These are phyloP conservation scores for Orestias chungarensis DNA, from an alignment of 2,797 vertebrate species.

Conservation along the genomic window DNA sequence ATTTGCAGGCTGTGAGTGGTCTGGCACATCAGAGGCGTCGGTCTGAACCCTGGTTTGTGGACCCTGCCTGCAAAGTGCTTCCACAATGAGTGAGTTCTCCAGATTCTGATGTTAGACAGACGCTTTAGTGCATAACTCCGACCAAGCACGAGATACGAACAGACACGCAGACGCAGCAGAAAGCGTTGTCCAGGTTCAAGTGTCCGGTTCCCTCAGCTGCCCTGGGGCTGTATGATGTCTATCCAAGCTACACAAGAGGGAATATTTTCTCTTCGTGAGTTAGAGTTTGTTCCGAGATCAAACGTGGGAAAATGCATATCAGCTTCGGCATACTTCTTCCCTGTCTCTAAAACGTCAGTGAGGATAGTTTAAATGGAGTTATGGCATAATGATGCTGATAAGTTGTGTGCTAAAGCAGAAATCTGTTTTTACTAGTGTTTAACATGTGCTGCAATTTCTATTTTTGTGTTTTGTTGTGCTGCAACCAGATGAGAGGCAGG, in stretches of 20 bases:
- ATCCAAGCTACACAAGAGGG: slow-evolving; percentile 81
- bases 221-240: slow-evolving; percentile 75
- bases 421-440: not conserved
- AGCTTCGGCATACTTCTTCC: slow-evolving; percentile 48
- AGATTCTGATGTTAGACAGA: slow-evolving; percentile 41
- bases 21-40: slow-evolving; percentile 45
- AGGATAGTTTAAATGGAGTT: slow-evolving; percentile 41
- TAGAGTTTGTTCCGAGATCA: slow-evolving; percentile 72
- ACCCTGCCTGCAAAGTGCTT: slow-evolving; percentile 45
- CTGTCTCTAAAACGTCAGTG: slow-evolving; percentile 33
- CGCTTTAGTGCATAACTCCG: slow-evolving; percentile 16
- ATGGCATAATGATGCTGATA: slow-evolving; percentile 24
- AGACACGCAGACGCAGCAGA: slow-evolving; percentile 32
- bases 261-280: slow-evolving; percentile 76
- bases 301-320: slow-evolving; percentile 75
- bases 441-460: slow-evolving; percentile 25
- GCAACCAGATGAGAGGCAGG: slow-evolving; percentile 91
- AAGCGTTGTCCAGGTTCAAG: slow-evolving; percentile 28
- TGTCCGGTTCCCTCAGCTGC: slow-evolving; percentile 59
- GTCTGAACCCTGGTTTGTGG: slow-evolving; percentile 62
- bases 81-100: slow-evolving; percentile 80
- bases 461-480: slow-evolving; percentile 28
- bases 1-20: slow-evolving; percentile 59
- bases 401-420: slow-evolving; percentile 14
- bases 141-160: slow-evolving; percentile 37